Evolutionary conservation across 2,888 invertebrate genomes (phyloP), one percentile per base, ranked within the genome.

Genomic region (Colostygia pectinataria): DNA sequence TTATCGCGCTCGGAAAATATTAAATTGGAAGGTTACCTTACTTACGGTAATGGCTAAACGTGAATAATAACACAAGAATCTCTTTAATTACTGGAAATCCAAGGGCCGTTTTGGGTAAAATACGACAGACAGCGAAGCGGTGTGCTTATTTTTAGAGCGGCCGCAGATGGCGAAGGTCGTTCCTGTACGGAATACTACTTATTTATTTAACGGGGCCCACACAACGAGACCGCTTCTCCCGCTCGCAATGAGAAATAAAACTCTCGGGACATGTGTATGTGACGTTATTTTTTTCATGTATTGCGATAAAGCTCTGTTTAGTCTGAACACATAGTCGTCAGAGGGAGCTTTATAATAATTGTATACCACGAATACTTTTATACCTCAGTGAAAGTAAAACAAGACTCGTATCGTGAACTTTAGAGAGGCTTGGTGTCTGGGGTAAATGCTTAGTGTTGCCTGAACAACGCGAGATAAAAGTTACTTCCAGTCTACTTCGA

Each of bases 131-230:
- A 56, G 57, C 55, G 57, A 61, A 47, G 50, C 58, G 57, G 52
- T 53, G 53, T 52, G 69, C 72, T 77, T 85, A 85, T 84, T 82
- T 83, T 79, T 74, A 77, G 77, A 76, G 61, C 72, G 73, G 72
- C 74, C 81, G 66, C 86, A 85, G 82, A 83, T 83, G 85, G 77
- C 66, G 77, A 82, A 83, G 83, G 85, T 77, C 80, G 78, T 66
- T 71, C 69, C 73, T 63, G 74, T 65, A 71, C 77, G 71, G 75
- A 76, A 70, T 70, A 68, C 71, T 76, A 74, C 77, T 82, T 83
- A 84, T 80, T 83, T 86, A 83, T 85, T 84, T 78, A 85, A 72
- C 71, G 63, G 63, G 53, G 72, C 72, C 76, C 74, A 73, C 78
- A 70, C 73, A 72, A 61, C 66, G 71, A 63, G 71, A 65, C 66